Evolutionary conservation across 2,797 vertebrate genomes (phyloP).

Genomic region (Halcyon badia): DNA sequence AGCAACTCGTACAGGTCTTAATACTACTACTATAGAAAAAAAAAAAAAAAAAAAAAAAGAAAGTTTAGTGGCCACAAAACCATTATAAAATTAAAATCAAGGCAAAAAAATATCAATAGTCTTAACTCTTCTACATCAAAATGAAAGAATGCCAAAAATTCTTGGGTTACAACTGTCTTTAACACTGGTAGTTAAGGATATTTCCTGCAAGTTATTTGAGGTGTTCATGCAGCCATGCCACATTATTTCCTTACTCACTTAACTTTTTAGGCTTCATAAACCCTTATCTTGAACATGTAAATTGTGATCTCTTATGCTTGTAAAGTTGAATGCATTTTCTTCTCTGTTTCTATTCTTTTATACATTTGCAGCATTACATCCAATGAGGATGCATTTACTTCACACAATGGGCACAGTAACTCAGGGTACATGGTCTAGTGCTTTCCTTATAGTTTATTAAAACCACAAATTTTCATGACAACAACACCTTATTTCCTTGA

Average conservation of each 20-base stretch:
- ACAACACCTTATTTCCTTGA: background rate
- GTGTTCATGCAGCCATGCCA: background rate
- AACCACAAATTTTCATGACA: background rate
- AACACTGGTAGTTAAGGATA: background rate
- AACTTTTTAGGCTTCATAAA: conserved; percentile 42
- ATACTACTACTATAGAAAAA: background rate
- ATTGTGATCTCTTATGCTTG: conserved; percentile 5
- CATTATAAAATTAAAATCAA: background rate
- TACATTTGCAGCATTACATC: background rate
- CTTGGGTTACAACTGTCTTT: background rate
- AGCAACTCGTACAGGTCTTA: background rate
- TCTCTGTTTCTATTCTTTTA: conserved; percentile 17
- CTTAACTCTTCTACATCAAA: background rate
- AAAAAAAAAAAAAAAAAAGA: background rate
- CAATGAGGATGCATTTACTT: background rate
- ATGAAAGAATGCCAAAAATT: background rate
- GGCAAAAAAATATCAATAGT: background rate
- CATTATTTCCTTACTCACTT: conserved; percentile 34
- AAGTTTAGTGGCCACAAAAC: background rate
- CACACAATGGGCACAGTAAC: background rate
- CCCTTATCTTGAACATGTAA: background rate
- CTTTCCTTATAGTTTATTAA: background rate
- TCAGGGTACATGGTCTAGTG: background rate
- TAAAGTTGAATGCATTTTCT: background rate
- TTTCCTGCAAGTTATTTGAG: conserved; percentile 8